Evolutionary conservation across 2,797 vertebrate genomes (phyloP).

Genomic region (Phataginus tricuspis): DNA sequence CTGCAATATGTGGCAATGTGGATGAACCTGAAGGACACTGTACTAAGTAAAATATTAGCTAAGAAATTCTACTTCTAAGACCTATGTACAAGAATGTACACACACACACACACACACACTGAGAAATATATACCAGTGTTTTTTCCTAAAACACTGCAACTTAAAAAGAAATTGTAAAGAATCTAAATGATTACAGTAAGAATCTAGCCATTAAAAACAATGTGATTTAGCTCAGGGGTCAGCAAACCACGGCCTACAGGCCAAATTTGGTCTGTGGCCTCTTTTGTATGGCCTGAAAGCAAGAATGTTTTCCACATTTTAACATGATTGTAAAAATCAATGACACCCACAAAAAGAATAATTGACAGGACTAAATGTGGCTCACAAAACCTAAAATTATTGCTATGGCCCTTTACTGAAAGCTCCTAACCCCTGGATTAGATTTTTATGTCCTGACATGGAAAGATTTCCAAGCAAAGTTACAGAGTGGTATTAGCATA

Average conservation of each 20-base stretch:
- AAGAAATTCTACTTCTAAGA: background rate
- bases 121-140: background rate
- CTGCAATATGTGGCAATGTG: background rate
- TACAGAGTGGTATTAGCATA: background rate
- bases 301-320: background rate
- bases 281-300: background rate
- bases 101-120: background rate
- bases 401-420: background rate
- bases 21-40: background rate
- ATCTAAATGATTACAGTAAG: background rate
- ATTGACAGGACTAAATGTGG: background rate
- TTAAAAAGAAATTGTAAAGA: background rate
- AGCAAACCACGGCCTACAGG: background rate
- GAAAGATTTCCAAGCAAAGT: background rate
- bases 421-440: background rate
- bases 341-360: background rate
- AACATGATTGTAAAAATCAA: background rate
- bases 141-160: background rate
- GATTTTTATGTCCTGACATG: background rate
- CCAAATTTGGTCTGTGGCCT: background rate
- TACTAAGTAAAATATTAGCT: background rate
- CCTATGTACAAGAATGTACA: background rate
- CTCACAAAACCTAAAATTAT: background rate
- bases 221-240: background rate
- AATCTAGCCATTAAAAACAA: background rate